A percentile compares a stretch with the other conserved stretches of the same genome.
Conservation (phyloP, 2,797 vertebrate species). For the Agapornis canus region DNA sequence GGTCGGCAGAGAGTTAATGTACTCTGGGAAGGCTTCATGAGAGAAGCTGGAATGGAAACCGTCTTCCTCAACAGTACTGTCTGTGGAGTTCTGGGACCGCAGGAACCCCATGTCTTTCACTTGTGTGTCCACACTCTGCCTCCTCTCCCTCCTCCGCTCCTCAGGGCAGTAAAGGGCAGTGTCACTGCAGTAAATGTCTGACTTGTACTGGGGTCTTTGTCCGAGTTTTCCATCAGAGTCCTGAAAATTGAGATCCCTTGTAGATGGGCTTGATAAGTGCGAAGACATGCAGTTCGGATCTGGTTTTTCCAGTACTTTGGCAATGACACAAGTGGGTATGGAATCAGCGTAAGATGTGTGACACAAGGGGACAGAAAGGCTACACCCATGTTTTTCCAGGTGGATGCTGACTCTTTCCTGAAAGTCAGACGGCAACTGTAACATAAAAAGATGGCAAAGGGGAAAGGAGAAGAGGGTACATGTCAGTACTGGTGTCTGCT, state of each 20-base stretch:
- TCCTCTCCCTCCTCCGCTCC: constrained; percentile 83
- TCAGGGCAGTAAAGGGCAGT: constrained; percentile 93
- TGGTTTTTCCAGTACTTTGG: constrained; percentile 90
- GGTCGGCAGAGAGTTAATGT: constrained; percentile 85
- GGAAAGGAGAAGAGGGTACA: neutral
- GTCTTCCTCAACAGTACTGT: constrained; percentile 88
- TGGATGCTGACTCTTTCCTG: constrained; percentile 91
- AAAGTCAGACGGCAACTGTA: constrained; percentile 89
- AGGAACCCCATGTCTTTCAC: constrained; percentile 81
- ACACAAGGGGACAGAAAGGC: constrained; percentile 80
- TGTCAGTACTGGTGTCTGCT: neutral
- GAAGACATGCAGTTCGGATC: constrained; percentile 88
- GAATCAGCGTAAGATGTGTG: constrained; percentile 85
- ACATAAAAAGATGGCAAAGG: neutral
- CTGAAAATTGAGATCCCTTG: constrained; percentile 81
- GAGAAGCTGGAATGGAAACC: constrained; percentile 87
- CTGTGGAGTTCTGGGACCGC: constrained; percentile 86
- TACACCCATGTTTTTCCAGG: constrained; percentile 85
- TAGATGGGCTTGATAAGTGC: constrained; percentile 82
- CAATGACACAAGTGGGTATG: constrained; percentile 86
- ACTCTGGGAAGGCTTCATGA: constrained; percentile 86
- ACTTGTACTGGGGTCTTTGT: constrained; percentile 83
- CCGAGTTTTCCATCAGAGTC: constrained; percentile 81
- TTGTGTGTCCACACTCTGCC: constrained; percentile 87
- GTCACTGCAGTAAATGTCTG: constrained; percentile 92